Conservation (phyloP, 1,140 invertebrate genomes). For the Pseudomyrmex gracilis region DNA sequence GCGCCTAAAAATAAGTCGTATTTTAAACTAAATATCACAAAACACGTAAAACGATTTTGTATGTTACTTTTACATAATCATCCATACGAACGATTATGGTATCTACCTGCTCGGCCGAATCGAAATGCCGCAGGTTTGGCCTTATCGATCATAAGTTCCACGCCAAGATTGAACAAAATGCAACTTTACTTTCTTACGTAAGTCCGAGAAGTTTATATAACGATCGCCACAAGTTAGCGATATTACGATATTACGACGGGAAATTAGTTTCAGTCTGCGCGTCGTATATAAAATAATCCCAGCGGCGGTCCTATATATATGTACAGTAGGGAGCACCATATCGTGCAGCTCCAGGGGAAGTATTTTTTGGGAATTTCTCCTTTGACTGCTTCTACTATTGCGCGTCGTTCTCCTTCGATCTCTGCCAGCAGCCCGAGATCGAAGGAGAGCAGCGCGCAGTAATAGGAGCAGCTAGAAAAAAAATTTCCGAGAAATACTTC, state of each 20-base stretch:
- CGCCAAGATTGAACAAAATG: constrained; percentile 24
- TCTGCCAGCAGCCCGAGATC: too few relatives aligned
- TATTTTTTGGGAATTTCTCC: too few relatives aligned
- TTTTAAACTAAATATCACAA: constrained; percentile 36
- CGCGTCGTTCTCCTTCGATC: too few relatives aligned
- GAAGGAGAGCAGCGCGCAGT: too few relatives aligned
- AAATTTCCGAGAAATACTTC: too few relatives aligned
- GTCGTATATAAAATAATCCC: constrained; percentile 31
- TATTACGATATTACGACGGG: constrained; percentile 44
- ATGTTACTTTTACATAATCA: constrained; percentile 39
- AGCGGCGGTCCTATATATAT: neutral
- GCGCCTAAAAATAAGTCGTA: neutral
- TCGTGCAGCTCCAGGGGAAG: too few relatives aligned
- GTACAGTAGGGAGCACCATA: too few relatives aligned
- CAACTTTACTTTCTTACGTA: constrained; percentile 44
- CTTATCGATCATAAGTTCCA: constrained; percentile 36
- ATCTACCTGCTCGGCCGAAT: constrained; percentile 30
- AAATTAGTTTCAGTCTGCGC: constrained; percentile 47
- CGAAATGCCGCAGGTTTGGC: constrained; percentile 44
- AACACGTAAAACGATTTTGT: constrained; percentile 19
- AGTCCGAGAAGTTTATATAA: constrained; percentile 53
- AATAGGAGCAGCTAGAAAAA: too few relatives aligned
- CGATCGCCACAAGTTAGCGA: constrained; percentile 47
- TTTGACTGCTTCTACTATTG: too few relatives aligned
- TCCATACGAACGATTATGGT: constrained; percentile 38